Percentiles rank a stretch among this genome's conserved stretches.
Evolutionary conservation across 1,140 invertebrate genomes (phyloP).

Genomic region (Drosophila pandora): DNA sequence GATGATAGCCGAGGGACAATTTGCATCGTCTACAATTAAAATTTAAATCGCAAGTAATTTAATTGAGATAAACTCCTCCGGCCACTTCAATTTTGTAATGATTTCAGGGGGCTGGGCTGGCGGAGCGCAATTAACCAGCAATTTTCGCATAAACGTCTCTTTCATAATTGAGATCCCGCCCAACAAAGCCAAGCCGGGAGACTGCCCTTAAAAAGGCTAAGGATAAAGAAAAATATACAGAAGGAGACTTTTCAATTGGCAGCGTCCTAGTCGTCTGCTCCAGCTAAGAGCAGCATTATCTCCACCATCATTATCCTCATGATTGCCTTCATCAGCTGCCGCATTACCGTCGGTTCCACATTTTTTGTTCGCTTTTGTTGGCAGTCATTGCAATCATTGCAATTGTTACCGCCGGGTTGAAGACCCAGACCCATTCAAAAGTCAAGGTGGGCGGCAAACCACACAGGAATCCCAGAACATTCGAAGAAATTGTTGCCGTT

Average conservation of each 20-base stretch:
- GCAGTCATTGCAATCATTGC: constrained; percentile 64
- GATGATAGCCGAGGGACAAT: constrained; percentile 62
- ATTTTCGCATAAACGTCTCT: constrained; percentile 80
- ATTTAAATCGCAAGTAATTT: constrained; percentile 81
- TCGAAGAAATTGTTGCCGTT: not conserved
- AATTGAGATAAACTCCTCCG: constrained; percentile 73
- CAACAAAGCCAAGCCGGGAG: constrained; percentile 53
- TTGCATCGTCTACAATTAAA: constrained; percentile 75
- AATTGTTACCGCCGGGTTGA: not conserved
- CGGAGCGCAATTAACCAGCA: constrained; percentile 75
- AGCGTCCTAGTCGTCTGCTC: constrained; percentile 44
- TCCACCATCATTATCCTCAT: constrained; percentile 59
- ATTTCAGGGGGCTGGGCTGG: constrained; percentile 13
- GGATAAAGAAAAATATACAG: constrained; percentile 36
- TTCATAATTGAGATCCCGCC: constrained; percentile 58
- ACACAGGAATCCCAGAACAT: not conserved
- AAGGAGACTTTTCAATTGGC: constrained; percentile 70
- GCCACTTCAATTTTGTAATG: constrained; percentile 50
- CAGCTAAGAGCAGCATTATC: constrained; percentile 51
- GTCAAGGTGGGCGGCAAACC: constrained; percentile 32
- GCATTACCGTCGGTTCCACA: constrained; percentile 69
- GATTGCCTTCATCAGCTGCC: constrained; percentile 74
- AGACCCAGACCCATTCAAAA: constrained; percentile 41
- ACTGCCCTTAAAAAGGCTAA: constrained; percentile 52
- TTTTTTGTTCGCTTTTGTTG: constrained; percentile 53